Evolutionary conservation across 2,797 vertebrate species (phyloP).

Genomic region (Phylloscopus collybita): DNA sequence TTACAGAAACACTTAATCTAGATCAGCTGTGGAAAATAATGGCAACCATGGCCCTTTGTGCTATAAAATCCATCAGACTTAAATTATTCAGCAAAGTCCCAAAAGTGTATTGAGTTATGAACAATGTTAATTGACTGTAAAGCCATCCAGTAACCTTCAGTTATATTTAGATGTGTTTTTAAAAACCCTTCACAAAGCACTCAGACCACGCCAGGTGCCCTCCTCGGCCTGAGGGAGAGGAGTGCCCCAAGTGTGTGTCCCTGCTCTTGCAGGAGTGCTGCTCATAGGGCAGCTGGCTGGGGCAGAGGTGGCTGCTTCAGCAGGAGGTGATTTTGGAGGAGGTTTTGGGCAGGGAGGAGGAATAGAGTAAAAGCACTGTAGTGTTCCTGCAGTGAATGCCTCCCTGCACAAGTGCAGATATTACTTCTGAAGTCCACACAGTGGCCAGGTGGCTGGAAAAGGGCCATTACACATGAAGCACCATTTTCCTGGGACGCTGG

Average conservation of each 20-base stretch:
- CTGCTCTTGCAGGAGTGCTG: neutral
- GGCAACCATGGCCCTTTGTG: neutral
- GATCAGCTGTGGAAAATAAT: neutral
- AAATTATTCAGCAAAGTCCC: conserved; percentile 12
- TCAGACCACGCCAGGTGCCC: neutral
- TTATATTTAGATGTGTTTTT: neutral
- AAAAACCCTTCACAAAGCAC: neutral
- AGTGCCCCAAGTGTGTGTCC: neutral
- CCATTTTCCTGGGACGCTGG: neutral
- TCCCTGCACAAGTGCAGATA: neutral
- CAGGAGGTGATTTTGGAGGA: neutral
- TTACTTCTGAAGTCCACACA: neutral
- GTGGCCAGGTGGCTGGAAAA: neutral
- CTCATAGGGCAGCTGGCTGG: neutral
- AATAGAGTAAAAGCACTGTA: neutral
- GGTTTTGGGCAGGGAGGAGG: neutral
- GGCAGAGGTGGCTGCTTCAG: neutral
- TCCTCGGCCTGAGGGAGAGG: neutral
- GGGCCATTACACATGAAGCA: neutral
- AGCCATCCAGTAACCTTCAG: neutral
- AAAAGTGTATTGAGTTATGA: conserved; percentile 11
- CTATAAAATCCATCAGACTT: neutral
- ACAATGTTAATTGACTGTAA: neutral
- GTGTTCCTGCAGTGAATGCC: neutral
- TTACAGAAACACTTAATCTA: neutral